Evolutionary conservation across 2,113 vertebrate species (phyloP).

Genomic region (Monopterus albus): DNA sequence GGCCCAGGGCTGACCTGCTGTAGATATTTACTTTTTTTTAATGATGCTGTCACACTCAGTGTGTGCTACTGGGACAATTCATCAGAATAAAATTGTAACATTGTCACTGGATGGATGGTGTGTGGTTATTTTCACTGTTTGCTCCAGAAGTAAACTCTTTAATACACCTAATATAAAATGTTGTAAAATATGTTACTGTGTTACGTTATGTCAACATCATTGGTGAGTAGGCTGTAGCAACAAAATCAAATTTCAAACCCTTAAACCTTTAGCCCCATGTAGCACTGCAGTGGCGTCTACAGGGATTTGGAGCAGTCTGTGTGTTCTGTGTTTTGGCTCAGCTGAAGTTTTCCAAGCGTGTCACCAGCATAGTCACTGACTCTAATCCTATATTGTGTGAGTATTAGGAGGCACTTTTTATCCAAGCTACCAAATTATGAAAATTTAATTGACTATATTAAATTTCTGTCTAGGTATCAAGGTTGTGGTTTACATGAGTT

Average conservation of each 20-base stretch:
- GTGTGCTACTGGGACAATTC: slow-evolving; percentile 46
- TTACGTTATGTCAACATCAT: too few relatives aligned
- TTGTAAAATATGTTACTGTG: neutral
- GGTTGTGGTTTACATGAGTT: neutral
- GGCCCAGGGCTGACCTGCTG: slow-evolving; percentile 66
- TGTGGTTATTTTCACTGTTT: slow-evolving; percentile 23
- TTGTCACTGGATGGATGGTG: too few relatives aligned
- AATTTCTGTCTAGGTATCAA: neutral
- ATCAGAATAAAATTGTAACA: slow-evolving; percentile 23
- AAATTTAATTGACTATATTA: neutral
- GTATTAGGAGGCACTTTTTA: neutral
- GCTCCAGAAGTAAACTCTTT: neutral
- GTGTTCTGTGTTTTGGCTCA: neutral
- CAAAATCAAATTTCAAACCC: slow-evolving; percentile 19
- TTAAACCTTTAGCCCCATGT: slow-evolving; percentile 24
- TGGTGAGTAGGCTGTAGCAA: neutral
- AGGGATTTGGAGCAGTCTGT: slow-evolving; percentile 11
- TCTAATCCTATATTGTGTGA: slow-evolving; percentile 3
- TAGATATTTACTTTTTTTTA: slow-evolving; percentile 58
- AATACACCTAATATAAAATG: neutral
- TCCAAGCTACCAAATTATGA: neutral
- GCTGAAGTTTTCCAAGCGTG: slow-evolving; percentile 9
- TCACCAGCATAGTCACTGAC: neutral
- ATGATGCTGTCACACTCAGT: slow-evolving; percentile 44
- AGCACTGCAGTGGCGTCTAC: neutral